A percentile compares a stretch with the other conserved stretches of the same genome.
Conservation (phyloP, 1,140 invertebrate species). For the Orius insidiosus region DNA sequence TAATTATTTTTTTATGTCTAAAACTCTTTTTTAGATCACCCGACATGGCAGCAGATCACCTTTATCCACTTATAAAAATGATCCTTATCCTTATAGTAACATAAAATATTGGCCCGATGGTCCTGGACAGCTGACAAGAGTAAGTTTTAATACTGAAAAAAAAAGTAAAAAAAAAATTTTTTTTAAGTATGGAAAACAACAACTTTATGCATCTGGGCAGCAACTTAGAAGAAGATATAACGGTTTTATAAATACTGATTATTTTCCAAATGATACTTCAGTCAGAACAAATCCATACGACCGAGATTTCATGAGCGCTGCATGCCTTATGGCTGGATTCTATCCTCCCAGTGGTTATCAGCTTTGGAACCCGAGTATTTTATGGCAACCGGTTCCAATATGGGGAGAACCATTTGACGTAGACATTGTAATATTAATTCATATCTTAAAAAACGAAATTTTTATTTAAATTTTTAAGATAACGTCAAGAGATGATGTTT, state of each 20-base stretch:
- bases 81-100: conserved; percentile 41
- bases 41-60: conserved; percentile 64
- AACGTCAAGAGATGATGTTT: too few relatives aligned
- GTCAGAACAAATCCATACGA: conserved; percentile 49
- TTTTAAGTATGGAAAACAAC: conserved; percentile 39
- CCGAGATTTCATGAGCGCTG: conserved; percentile 75
- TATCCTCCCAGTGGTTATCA: conserved; percentile 53
- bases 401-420: conserved; percentile 13
- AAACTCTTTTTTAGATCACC: conserved; percentile 17
- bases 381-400: conserved; percentile 78
- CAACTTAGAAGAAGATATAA: conserved; percentile 42
- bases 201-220: conserved; percentile 40
- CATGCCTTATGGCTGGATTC: conserved; percentile 61
- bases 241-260: conserved; percentile 36
- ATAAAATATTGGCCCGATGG: conserved; percentile 47
- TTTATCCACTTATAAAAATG: conserved; percentile 52
- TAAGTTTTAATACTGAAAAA: conserved; percentile 30
- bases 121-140: conserved; percentile 62
- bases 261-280: conserved; percentile 41
- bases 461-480: too few relatives aligned
- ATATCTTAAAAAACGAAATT: too few relatives aligned
- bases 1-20: too few relatives aligned
- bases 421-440: conserved; percentile 10
- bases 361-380: conserved; percentile 49
- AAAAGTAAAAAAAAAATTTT: background rate